Percentiles rank a stretch among this genome's conserved stretches.
These are phyloP conservation scores for Trichopoda pennipes DNA, from an alignment of 2,888 invertebrate genomes.

Conservation along the genomic window DNA sequence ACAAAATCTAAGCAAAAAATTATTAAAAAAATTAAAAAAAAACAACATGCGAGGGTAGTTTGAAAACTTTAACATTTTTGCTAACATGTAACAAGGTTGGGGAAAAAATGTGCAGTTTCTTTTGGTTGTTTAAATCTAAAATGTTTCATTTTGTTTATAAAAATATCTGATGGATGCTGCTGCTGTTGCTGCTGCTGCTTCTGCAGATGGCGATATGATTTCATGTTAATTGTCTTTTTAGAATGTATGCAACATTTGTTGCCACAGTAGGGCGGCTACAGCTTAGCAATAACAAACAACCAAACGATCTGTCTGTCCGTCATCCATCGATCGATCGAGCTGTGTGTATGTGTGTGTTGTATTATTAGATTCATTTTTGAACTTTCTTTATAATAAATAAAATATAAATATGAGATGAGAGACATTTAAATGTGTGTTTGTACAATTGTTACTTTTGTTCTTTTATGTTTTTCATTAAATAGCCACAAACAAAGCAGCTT, in stretches of 20 bases:
- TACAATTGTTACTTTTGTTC: constrained; percentile 39
- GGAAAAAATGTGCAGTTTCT: neutral
- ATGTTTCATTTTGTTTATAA: constrained; percentile 5
- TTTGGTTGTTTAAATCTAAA: neutral
- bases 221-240: constrained; percentile 55
- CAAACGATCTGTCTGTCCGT: neutral
- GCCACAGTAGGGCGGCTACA: constrained; percentile 60
- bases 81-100: no score
- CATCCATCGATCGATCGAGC: constrained; percentile 33
- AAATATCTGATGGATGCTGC: constrained; percentile 20
- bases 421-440: constrained; percentile 39
- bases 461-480: constrained; percentile 42
- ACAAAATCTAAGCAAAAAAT: constrained; percentile 38
- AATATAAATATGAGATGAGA: constrained; percentile 51
- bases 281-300: constrained; percentile 15
- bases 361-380: constrained; percentile 47
- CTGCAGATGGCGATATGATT: constrained; percentile 41
- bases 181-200: constrained; percentile 18
- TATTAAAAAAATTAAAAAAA: no score
- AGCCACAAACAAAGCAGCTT: constrained; percentile 23
- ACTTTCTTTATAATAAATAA: constrained; percentile 56
- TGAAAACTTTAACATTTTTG: constrained; percentile 19
- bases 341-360: constrained; percentile 6
- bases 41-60: constrained; percentile 54
- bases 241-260: constrained; percentile 59